Percentiles rank a stretch among this genome's conserved stretches.
These are phyloP conservation scores for Gonioctena quinquepunctata DNA, from an alignment of 1,140 invertebrate species.

Conservation along the genomic window DNA sequence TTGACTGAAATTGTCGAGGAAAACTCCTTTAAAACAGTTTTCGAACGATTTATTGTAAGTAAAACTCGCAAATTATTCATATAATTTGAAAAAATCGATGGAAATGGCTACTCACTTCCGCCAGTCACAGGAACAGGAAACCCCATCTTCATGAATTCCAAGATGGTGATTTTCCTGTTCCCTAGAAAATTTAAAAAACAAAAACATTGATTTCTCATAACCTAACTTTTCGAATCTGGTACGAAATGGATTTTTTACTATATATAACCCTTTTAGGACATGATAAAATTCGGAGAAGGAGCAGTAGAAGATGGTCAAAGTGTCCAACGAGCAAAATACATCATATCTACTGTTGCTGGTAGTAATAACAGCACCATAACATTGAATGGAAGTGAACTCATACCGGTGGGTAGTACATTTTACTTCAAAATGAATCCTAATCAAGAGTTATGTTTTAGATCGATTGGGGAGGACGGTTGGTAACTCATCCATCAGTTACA, in stretches of 20 bases:
- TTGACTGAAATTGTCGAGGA: not conserved
- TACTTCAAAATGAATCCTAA: slow-evolving; percentile 5
- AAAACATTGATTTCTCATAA: slow-evolving; percentile 23
- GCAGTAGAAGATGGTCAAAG: slow-evolving; percentile 28
- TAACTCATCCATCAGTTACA: slow-evolving; percentile 24
- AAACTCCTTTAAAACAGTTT: not conserved
- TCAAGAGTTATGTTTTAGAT: slow-evolving; percentile 31
- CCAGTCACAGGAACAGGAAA: slow-evolving; percentile 55
- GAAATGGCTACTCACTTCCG: slow-evolving; percentile 53
- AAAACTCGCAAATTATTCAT: not conserved
- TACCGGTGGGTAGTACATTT: slow-evolving; percentile 38
- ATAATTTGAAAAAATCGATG: slow-evolving; percentile 29
- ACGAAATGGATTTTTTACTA: slow-evolving; percentile 22
- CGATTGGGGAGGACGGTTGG: slow-evolving; percentile 23
- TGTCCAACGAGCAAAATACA: slow-evolving; percentile 30
- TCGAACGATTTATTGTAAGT: slow-evolving; percentile 5
- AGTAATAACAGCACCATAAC: slow-evolving; percentile 12
- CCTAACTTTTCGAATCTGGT: slow-evolving; percentile 19
- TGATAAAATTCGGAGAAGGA: slow-evolving; percentile 40
- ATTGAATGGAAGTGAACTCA: slow-evolving; percentile 24
- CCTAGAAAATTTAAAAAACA: slow-evolving; percentile 32
- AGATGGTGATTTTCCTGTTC: slow-evolving; percentile 48
- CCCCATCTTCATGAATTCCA: slow-evolving; percentile 33
- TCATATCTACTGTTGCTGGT: slow-evolving; percentile 26
- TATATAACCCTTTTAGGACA: slow-evolving; percentile 42